Evolutionary conservation across 2,113 vertebrate genomes (phyloP), one percentile per base, ranked within the genome.

Genomic region (Pterophyllum scalare): DNA sequence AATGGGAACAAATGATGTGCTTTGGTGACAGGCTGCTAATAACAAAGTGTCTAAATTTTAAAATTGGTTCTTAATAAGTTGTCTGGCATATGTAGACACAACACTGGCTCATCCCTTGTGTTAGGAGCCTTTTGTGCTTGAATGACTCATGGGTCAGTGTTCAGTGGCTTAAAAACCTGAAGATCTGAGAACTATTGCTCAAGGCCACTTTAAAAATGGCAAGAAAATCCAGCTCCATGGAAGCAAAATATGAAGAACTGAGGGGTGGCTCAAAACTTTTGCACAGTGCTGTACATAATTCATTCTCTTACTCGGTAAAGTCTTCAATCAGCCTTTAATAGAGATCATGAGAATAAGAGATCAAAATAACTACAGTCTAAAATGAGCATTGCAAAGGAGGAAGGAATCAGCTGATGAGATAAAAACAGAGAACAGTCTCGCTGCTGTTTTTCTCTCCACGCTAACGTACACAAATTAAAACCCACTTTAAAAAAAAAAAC

Each of bases 381-480:
- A 46, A 46, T 46, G 11, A 49, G 46, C 46, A 17, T 4, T 43
- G 65, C 4, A 54, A 26, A 33, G 14, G 46, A 72, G 46, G 67
- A 72, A 72, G 28, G 26, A 33, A 72, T 72, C 67, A 54, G 46
- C 67, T 54, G 49, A 58, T 10, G 11, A 22, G 46, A 54, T 54
- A 19, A 19, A 65, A 64, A 64, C 54, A 46, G 64, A 22, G 22
- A 2, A 3, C 38, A 49, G 8, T 28, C 11, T 43, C 20, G 17
- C 46, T 14, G 17, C 26, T 52, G 49, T 14, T 72, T 52, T 0
- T 54, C 24, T 70, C 43, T 52, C 0, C n/a, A 28, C 28, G 46
- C 43, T 72, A 79, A 79, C 61, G 24, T 38, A 54, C n/a, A 64
- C 77, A 79, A 64, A 79, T 79, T 56, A 65, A 70, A 65, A 57